phyloP scores from a whole-genome alignment of 2,888 invertebrate species.

The Rhodophaea formosa region DNA sequence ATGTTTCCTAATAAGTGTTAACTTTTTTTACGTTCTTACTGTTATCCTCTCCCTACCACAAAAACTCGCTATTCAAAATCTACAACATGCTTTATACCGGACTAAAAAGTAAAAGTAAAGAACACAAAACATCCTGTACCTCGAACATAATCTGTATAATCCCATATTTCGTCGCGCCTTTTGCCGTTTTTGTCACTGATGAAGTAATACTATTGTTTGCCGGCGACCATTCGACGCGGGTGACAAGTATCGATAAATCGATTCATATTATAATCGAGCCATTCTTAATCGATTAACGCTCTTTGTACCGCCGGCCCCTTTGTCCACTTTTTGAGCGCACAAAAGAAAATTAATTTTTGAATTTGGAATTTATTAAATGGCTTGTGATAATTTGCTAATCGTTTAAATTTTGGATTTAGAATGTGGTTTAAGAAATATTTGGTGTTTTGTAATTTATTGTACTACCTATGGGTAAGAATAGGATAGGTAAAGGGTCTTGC shows the following conservation, averaged over 20 bases:
- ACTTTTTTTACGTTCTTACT: not conserved
- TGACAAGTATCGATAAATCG: conserved; percentile 73
- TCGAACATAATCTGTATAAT: conserved; percentile 60
- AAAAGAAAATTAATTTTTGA: conserved; percentile 19
- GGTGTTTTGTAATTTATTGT: not conserved
- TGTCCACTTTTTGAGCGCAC: conserved; percentile 44
- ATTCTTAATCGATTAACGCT: conserved; percentile 70
- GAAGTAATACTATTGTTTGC: conserved; percentile 75
- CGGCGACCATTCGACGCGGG: conserved; percentile 66
- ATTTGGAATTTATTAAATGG: conserved; percentile 12
- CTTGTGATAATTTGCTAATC: conserved; percentile 17
- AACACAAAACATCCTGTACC: conserved; percentile 48
- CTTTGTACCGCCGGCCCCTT: conserved; percentile 66
- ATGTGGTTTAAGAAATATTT: conserved; percentile 27
- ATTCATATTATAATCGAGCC: conserved; percentile 68
- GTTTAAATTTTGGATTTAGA: conserved; percentile 3
- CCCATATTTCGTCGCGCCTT: conserved; percentile 61
- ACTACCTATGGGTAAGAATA: too few relatives aligned
- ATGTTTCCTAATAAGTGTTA: not conserved
- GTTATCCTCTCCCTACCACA: not conserved
- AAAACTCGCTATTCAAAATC: not conserved
- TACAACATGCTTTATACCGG: conserved; percentile 2
- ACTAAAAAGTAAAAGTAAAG: conserved; percentile 7
- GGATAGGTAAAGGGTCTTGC: too few relatives aligned
- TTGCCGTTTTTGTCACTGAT: conserved; percentile 73